A percentile compares a stretch with the other conserved stretches of the same genome.
These are phyloP conservation scores for Erpetoichthys calabaricus DNA, from an alignment of 2,797 vertebrate species.

Conservation along the genomic window DNA sequence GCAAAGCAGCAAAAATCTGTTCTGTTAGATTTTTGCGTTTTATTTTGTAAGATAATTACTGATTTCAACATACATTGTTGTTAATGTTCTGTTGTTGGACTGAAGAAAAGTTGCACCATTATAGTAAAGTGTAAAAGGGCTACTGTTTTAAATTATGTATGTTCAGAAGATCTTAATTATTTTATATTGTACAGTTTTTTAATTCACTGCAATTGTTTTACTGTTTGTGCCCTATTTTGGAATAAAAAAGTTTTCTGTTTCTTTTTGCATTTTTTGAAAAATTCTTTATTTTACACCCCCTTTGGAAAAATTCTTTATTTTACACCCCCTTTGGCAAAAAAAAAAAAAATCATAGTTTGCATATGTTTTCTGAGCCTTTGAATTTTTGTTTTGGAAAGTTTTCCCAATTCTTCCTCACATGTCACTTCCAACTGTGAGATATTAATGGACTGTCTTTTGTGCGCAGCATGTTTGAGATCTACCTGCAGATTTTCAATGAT, in stretches of 20 bases:
- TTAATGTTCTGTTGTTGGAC: conserved; percentile 39
- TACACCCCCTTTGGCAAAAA: not conserved
- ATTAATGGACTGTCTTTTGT: too few relatives aligned
- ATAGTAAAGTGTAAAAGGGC: conserved; percentile 50
- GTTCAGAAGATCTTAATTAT: conserved; percentile 45
- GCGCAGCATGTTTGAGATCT: too few relatives aligned
- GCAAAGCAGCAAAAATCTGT: too few relatives aligned
- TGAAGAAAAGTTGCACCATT: conserved; percentile 27
- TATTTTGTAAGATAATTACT: too few relatives aligned
- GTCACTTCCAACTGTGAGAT: too few relatives aligned
- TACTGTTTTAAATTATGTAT: conserved; percentile 74
- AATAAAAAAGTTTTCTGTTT: conserved; percentile 40
- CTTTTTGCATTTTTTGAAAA: conserved; percentile 19
- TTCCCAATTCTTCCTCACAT: too few relatives aligned
- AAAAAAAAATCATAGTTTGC: not conserved
- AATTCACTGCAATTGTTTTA: conserved; percentile 9
- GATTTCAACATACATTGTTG: too few relatives aligned
- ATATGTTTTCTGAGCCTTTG: not conserved
- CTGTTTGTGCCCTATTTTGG: conserved; percentile 27
- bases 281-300: not conserved
- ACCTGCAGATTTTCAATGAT: too few relatives aligned
- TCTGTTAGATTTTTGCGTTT: too few relatives aligned
- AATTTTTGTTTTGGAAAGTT: too few relatives aligned
- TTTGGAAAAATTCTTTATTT: not conserved
- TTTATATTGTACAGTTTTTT: conserved; percentile 50